Evolutionary conservation across 2,113 vertebrate genomes (phyloP), one percentile per base, ranked within the genome.

Genomic region (Lipotes vexillifer): DNA sequence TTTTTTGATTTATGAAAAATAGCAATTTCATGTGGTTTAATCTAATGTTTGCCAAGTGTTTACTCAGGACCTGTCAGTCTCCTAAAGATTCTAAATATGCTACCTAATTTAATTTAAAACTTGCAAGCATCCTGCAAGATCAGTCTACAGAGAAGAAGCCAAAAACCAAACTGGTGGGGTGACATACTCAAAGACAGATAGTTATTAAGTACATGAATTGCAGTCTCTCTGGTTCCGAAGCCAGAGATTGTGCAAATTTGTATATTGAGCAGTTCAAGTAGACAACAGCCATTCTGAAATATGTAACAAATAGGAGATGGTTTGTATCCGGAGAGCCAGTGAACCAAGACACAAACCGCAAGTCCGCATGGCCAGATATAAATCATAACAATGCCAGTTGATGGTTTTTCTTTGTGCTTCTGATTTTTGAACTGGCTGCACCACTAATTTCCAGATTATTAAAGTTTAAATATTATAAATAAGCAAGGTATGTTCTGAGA

Each of bases 391-490:
- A 0, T 84, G 63, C 33, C 77, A 78, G 31, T 83, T 77, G 46
- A 69, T n/a, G 7, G 21, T 57, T 94, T 94, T 38, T 77, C 36
- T 94, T 84, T 88, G 41, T 69, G 69, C 59, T 88, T 84, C 63
- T 49, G 31, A 46, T 38, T 57, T 93, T 82, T 88, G 20, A 88
- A 83, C 31, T 83, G 52, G 33, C 63, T 88, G 36, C 8, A 91
- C 44, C 6, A 90, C 25, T 77, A 11, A 77, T 57, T 97, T 88
- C 13, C 6, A 65, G 36, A 88, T 94, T 21, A 46, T 88, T 84
- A 41, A 75, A 94, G 44, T 94, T 96, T 92, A 93, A 95, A 41
- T 69, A 61, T 69, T 91, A 61, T n/a, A 78, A 78, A 78, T 91
- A 77, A 69, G 20, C 27, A 49, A 11, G 8, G 13, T 71, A 57